Base-by-base conservation (phyloP, 1,140 invertebrate species). In the Drosophila orosa region DNA sequence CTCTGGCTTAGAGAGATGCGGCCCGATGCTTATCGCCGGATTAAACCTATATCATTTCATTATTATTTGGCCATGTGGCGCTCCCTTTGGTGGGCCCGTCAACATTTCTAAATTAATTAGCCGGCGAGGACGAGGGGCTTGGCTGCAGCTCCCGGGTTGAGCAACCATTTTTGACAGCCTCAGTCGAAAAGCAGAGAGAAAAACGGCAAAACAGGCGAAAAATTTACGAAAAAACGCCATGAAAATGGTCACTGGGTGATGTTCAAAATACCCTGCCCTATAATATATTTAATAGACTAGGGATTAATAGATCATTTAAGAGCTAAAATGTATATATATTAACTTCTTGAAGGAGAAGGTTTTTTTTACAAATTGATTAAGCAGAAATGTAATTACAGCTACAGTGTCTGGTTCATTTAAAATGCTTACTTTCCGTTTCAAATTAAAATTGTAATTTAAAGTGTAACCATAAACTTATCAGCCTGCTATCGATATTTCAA, bases 21-120 rank as follows among this genome's bases (percentile, higher is more conserved):
- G 31, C 50, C 50, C 19, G 69, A 85, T 85, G 83, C 82, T 79
- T 85, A 87, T 85, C 82, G 57, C 40, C 56, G 62, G 74, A 67
- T 76, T 76, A 76, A 68, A 61, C 73, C 74, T 68, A 76, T 76
- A 76, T 76, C 74, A 76, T 76, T 76, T 76, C 74, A 76, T 76
- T 76, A 76, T 76, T 76, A 76, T 76, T 55, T 58, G 25, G 52
- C 42, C 40, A 55, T 63, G 48, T 50, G 78, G 82, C 83, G 82
- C 81, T 84, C 81, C 81, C 81, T 84, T 74, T 74, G 71, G 74
- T 67, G 73, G 55, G 57, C 57, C 45, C 48, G 47, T 57, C 33
- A 82, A 58, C 75, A 87, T 86, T 86, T 87, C 68, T 83, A 81
- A 87, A 86, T 86, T 86, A 86, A 86, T 86, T 86, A 86, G 82